Evolutionary conservation across 2,797 vertebrate species (phyloP).

Genomic region (Myotis myotis): DNA sequence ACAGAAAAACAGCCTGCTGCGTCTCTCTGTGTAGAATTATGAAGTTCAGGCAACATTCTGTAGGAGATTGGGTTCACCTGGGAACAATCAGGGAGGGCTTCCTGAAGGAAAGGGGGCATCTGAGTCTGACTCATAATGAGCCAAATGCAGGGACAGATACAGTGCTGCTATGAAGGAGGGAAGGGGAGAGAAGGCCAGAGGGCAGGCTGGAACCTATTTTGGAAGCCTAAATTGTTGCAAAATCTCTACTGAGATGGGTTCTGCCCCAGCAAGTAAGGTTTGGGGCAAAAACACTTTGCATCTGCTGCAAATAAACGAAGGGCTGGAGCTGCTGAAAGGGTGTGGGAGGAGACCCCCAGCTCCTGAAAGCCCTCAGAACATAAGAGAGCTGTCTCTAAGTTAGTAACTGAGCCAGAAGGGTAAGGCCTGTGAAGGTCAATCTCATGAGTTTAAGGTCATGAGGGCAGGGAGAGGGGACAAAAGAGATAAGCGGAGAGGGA

Average conservation of each 20-base stretch:
- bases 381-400: background rate
- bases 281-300: background rate
- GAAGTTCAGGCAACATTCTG: background rate
- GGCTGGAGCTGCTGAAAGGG: background rate
- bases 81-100: background rate
- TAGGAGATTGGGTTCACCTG: background rate
- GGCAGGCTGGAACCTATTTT: background rate
- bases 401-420: slow-evolving; percentile 12
- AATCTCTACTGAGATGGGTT: background rate
- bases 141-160: background rate
- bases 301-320: background rate
- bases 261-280: background rate
- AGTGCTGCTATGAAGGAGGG: background rate
- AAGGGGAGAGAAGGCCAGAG: background rate
- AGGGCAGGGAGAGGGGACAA: background rate
- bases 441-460: background rate
- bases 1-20: background rate
- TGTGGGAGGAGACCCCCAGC: background rate
- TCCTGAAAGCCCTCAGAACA: background rate
- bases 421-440: background rate
- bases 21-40: background rate
- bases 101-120: background rate
- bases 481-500: background rate
- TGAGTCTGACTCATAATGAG: background rate
- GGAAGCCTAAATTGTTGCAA: background rate